Base-by-base conservation (phyloP, 2,113 vertebrate genomes). In the Tychaedon coryphoeus region DNA sequence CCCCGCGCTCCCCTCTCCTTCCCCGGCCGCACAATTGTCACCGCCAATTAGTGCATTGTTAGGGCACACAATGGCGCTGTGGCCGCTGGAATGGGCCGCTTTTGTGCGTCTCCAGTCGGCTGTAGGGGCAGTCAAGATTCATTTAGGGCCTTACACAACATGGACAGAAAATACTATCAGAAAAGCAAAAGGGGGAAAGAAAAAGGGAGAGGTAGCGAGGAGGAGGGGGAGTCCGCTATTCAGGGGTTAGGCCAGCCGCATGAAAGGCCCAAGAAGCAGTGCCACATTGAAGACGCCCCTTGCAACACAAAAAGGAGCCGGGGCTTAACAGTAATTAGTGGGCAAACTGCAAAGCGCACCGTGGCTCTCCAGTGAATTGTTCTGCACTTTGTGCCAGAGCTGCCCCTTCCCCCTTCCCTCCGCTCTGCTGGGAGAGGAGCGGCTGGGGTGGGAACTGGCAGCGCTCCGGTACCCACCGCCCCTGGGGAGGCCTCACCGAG, bases 1-100 rank as follows among this genome's bases (percentile, higher is more conserved):
- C 70, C 97, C 92, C 76, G 47, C 42, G 51, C 38, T 29, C 89
- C 93, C 92, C 75, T 77, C 70, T 64, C 33, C 96, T 90, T 90
- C 91, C 92, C 92, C 92, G 54, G 96, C 92, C 77, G 87, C 93
- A 92, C 98, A 96, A 98, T 99, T 99, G 99, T 99, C 99, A 97
- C 97, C 94, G 93, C 98, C 99, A 99, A 99, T 99, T 99, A 99
- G 99, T 98, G 98, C 98, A 98, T 99, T 99, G 98, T 99, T 97
- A 94, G 98, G 97, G 91, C 90, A 96, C 98, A 99, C 99, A 99
- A 99, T 99, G 98, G 98, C 97, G 98, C 98, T 98, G 98, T 98
- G 99, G 98, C 98, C 98, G 97, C 98, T 97, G 98, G 98, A 98
- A 98, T 90, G 95, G 97, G 97, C 88, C 40, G 98, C 98, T 95